Percentiles rank a stretch among this genome's conserved stretches.
Evolutionary conservation across 2,113 vertebrate species (phyloP).

Genomic region (Chlorodrepanis virens): DNA sequence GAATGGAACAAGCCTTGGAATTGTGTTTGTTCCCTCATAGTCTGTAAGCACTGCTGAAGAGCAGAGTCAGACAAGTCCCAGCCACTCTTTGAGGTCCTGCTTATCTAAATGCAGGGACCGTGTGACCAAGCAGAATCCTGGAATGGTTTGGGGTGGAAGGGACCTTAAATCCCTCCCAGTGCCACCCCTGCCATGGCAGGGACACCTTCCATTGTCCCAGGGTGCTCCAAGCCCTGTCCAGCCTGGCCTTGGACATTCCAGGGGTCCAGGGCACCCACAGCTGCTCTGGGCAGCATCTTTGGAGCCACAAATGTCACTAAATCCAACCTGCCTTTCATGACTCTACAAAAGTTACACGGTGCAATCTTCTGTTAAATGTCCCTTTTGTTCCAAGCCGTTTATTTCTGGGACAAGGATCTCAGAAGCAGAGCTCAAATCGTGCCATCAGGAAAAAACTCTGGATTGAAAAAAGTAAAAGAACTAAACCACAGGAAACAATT

Average conservation of each 20-base stretch:
- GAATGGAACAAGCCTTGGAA: neutral
- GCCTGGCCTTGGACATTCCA: neutral
- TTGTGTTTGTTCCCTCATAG: neutral
- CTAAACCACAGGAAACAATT: neutral
- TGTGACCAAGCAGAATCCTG: neutral
- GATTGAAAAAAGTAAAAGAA: neutral
- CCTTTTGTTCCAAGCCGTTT: neutral
- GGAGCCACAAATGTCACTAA: neutral
- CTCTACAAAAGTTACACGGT: accelerated
- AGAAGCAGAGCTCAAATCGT: neutral
- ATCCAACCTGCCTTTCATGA: neutral
- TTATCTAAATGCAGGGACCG: neutral
- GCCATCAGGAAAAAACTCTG: neutral
- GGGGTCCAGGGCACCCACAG: neutral
- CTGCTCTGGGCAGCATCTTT: neutral
- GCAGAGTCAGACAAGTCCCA: neutral
- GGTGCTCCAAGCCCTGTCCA: neutral
- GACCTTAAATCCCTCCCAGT: neutral
- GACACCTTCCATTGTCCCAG: accelerated
- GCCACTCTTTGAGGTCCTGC: neutral
- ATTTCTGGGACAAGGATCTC: neutral
- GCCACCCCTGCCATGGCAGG: neutral
- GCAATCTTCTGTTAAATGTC: neutral
- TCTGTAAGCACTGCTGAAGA: neutral
- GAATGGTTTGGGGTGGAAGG: neutral